Evolutionary conservation across 2,888 invertebrate species (phyloP).

Genomic region (Spilarctia lutea): DNA sequence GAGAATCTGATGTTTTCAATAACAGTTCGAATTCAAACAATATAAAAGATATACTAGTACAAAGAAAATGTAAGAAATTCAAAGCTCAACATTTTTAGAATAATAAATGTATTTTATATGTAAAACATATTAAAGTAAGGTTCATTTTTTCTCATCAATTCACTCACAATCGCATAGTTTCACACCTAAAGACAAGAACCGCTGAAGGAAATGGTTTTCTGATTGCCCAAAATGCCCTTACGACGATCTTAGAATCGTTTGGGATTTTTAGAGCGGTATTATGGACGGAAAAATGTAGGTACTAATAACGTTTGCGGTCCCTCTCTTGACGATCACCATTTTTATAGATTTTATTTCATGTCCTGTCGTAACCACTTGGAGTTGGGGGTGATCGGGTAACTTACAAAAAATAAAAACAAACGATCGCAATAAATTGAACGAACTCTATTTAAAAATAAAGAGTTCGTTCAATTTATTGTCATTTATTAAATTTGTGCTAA

Average conservation of each 20-base stretch:
- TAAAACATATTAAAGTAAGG: background rate
- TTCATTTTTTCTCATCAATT: background rate
- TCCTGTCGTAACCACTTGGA: background rate
- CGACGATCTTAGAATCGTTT: constrained; percentile 7
- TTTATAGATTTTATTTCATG: background rate
- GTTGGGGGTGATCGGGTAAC: background rate
- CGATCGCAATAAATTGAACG: background rate
- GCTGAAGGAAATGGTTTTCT: constrained; percentile 2
- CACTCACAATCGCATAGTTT: background rate
- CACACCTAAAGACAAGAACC: background rate
- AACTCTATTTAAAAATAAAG: background rate
- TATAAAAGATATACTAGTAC: background rate
- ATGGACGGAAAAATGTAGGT: background rate
- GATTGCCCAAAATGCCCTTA: constrained; percentile 7
- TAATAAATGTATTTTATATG: background rate
- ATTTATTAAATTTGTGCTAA: background rate
- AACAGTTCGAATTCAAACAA: background rate
- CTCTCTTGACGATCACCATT: background rate
- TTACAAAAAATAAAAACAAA: background rate
- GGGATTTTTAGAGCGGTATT: background rate
- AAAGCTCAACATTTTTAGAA: background rate
- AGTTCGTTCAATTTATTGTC: background rate
- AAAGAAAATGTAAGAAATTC: background rate
- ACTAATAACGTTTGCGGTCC: background rate
- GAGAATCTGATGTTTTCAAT: background rate